Base-by-base conservation (phyloP, 2,888 invertebrate species). In the Dyspetes luteomarginatus region DNA sequence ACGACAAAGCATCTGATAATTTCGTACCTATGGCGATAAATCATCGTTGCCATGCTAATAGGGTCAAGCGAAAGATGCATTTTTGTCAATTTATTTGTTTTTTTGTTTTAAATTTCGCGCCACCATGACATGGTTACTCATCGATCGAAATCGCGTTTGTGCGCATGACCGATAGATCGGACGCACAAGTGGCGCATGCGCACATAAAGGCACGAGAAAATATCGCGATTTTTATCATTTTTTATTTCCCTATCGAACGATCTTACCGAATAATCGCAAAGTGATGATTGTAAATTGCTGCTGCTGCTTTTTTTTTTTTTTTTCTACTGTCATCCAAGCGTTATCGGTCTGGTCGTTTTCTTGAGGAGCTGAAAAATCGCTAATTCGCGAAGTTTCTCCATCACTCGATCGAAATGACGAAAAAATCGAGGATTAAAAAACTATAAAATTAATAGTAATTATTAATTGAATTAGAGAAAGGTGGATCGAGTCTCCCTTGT, bases 391-490 rank as follows among this genome's bases (percentile, higher is more conserved):
- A n/a, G 36, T 41, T 43, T 17, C 30, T 68, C 17, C 15, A 19
- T 74, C 56, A n/a, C 17, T 62, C 60, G 68, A 62, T 62, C 7
- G 24, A 12, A 36, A 50, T 41, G 15, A 45, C 45, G 45, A 45
- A 50, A 15, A 50, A 71, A 45, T 67, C 52, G 60, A 60, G 52
- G 55, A 68, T 68, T 36, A 78, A 64, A 71, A 77, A 60, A 28
- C 41, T 58, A 41, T 72, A 55, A 72, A 78, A 62, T 74, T 58
- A 65, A 65, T 55, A 62, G 19, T 73, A 52, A 58, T 43, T 73
- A 64, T 72, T 12, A 69, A 78, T 64, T 78, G 58, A 56, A 64
- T 52, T 78, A 58, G 45, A 36, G 50, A 36, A 67, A 65, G 48
- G 62, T 55, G 58, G 78, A 68, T 60, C 62, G 62, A 48, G 58